Percentiles rank a stretch among this genome's conserved stretches.
Conservation (phyloP, 92 coral and sea anemone species). For the Phenganax stokvisi region DNA sequence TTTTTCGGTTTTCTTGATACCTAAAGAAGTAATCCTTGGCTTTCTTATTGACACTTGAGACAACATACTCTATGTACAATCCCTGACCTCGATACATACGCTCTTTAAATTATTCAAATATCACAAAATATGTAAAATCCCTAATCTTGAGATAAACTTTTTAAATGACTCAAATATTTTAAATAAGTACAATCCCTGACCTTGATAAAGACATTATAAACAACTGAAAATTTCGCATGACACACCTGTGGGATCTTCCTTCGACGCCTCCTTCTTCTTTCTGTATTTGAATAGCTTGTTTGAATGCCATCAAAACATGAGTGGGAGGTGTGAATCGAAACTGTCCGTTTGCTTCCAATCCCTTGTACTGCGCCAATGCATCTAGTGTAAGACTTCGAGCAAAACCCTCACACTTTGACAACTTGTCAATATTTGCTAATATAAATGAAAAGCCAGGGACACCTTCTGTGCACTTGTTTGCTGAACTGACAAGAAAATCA, state of each 20-base stretch:
- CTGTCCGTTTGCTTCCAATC: conserved; percentile 79
- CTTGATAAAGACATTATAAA: not conserved
- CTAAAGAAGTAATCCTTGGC: conserved; percentile 25
- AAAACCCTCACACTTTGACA: conserved; percentile 72
- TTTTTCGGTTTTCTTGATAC: conserved; percentile 82
- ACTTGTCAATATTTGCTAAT: conserved; percentile 65
- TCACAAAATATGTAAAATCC: too few species aligned
- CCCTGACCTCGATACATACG: too few species aligned
- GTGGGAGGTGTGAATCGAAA: conserved; percentile 97
- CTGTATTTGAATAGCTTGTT: conserved; percentile 63
- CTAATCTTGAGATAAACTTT: too few species aligned
- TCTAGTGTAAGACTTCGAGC: conserved; percentile 77
- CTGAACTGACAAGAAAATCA: conserved; percentile 94
- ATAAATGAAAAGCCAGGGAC: conserved; percentile 96
- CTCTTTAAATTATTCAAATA: too few species aligned
- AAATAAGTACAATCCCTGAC: too few species aligned
- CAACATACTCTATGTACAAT: too few species aligned
- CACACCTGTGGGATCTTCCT: conserved; percentile 89
- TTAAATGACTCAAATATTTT: too few species aligned
- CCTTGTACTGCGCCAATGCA: conserved; percentile 84
- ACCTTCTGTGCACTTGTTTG: conserved; percentile 95
- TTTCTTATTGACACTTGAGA: too few species aligned
- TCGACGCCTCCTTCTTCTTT: conserved; percentile 91
- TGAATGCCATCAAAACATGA: conserved; percentile 94
- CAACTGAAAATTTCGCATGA: too few species aligned